Base-by-base conservation (phyloP, 1,140 invertebrate species). In the Neuroterus valhalla region DNA sequence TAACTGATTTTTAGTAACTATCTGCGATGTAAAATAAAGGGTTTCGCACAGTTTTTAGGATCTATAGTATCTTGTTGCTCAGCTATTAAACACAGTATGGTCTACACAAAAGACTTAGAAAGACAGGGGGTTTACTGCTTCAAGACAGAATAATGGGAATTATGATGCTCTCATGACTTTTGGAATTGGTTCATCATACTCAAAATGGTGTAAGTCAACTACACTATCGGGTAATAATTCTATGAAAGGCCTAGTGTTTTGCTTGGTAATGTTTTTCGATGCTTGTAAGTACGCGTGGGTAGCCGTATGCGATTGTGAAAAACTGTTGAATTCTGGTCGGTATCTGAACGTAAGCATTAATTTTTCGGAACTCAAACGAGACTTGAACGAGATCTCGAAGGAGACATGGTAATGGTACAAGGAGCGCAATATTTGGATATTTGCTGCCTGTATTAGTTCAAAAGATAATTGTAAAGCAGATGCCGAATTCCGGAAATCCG, bases 171-270 rank as follows among this genome's bases (percentile, higher is more conserved):
- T 5, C 2, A 70, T 76, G 48, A 68, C 19, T 66, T 0, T 71
- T n/a, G n/a, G 48, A 19, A 3, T 15, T 2, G 46, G 1, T 15
- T 78, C 1, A 68, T 74, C 46, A 74, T 69, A 19, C 75, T 48
- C 46, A 67, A 67, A 14, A 73, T 68, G 45, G 42, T 62, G 17
- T 44, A 42, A 17, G 42, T 66, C 69, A 75, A 81, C 72, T 81
- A 84, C 83, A 84, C 84, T 46, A 78, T 83, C 17, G 50, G 81
- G 12, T 38, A 81, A n/a, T 70, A 71, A 26, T 69, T 84, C 11
- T 79, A 82, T 71, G 78, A 81, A 46, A 78, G 72, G 14, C 78
- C 79, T 17, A 72, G 77, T 15, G 55, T 82, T 68, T 50, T 76
- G 1, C 76, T 76, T 43, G 72, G 81, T 2, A 83, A 83, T 71